Base-by-base conservation (phyloP, 2,113 vertebrate genomes). In the Lagopus leucura region DNA sequence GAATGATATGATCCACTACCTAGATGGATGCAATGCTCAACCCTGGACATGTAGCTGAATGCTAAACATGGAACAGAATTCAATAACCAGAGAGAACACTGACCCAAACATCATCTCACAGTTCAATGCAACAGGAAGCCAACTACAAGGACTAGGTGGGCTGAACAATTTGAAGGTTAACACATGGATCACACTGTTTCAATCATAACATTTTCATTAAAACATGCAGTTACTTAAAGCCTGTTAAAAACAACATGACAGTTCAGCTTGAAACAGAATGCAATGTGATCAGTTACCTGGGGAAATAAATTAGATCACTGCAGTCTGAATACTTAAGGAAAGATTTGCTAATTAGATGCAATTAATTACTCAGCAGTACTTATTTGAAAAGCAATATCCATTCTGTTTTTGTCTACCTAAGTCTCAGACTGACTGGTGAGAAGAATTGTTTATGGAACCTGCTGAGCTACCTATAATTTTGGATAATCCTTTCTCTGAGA, bases 301-400 rank as follows among this genome's bases (percentile, higher is more conserved):
- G 52, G 86, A 94, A 90, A 83, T 43, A 88, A 82, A 84, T 90
- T 84, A 72, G 40, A 92, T 65, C 77, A 76, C 27, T 42, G 20
- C 58, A 63, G 61, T 52, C 61, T 86, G 80, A 54, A 69, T 82
- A 87, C 65, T 89, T 78, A 22, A 66, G 76, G 55, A 63, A 84
- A 83, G 36, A 82, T 63, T 75, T 92, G 63, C 57, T 87, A 93
- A 95, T 95, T 92, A 84, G 66, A 40, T 30, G 34, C 45, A 79
- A 93, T 90, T 96, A 95, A 93, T 93, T 87, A 82, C 91, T 45
- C 54, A 65, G 83, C 45, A 89, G 80, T 55, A 52, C n/a, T 88
- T 82, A 86, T 72, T 40, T 86, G 78, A 93, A 93, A 84, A 78
- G 66, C 36, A 82, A 79, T 58, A 92, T 73, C 77, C 40, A 57